phyloP scores from a whole-genome alignment of 2,797 vertebrate species.

The Triplophysa bombifrons region DNA sequence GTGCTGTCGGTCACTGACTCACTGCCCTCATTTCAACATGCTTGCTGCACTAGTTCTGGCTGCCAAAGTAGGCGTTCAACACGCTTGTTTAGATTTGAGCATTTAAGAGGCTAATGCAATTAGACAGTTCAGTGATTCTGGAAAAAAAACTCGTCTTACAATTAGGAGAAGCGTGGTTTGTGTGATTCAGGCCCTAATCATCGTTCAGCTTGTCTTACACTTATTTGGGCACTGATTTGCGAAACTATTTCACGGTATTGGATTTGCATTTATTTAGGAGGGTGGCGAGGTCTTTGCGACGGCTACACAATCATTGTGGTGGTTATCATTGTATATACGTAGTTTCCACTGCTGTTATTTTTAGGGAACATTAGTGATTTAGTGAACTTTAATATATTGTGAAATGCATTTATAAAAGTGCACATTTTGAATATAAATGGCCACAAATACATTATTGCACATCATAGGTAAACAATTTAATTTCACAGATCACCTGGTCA shows the following conservation, averaged over 20 bases:
- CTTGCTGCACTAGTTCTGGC: conserved; percentile 12
- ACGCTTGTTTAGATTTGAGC: conserved; percentile 28
- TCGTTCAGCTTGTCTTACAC: conserved; percentile 18
- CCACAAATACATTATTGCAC: neutral
- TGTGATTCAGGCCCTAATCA: conserved; percentile 22
- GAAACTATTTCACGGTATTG: neutral
- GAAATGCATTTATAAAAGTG: no score
- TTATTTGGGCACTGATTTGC: neutral
- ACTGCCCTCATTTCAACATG: conserved; percentile 19
- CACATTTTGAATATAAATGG: neutral
- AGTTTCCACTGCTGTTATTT: no score
- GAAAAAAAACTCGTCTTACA: conserved; percentile 15
- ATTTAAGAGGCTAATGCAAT: conserved; percentile 43
- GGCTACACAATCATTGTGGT: no score
- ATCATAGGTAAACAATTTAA: conserved; percentile 13
- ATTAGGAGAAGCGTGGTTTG: conserved; percentile 21
- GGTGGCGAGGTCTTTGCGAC: neutral
- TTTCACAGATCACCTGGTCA: conserved; percentile 29
- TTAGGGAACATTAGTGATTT: neutral
- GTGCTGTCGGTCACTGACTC: conserved; percentile 17
- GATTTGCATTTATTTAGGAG: conserved; percentile 18
- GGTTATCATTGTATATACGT: no score
- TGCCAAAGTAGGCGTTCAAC: conserved; percentile 20
- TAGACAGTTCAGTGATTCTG: conserved; percentile 43
- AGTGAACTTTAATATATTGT: neutral